Evolutionary conservation across 2,888 invertebrate genomes (phyloP).

Genomic region (Platycnemis pennipes): DNA sequence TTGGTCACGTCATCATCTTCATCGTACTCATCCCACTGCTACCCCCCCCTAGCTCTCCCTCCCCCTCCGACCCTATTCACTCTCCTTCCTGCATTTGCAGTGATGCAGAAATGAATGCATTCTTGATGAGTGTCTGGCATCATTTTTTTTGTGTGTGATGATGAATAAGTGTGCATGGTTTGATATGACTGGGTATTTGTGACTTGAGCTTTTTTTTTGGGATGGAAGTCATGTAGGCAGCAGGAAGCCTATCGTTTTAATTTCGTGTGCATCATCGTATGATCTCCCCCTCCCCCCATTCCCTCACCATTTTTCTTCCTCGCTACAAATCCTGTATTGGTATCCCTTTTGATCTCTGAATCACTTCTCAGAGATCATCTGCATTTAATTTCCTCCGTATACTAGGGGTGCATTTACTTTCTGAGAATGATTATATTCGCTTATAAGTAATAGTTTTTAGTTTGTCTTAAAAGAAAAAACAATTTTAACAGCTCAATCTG

Average conservation of each 20-base stretch:
- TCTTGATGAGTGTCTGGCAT: conserved; percentile 26
- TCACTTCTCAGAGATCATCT: conserved; percentile 51
- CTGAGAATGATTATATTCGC: conserved; percentile 60
- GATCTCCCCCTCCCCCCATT: conserved; percentile 46
- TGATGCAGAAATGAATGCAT: conserved; percentile 32
- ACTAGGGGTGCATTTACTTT: conserved; percentile 62
- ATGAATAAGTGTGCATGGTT: conserved; percentile 21
- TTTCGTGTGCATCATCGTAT: conserved; percentile 15
- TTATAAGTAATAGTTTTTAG: conserved; percentile 57
- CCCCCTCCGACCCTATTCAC: background rate
- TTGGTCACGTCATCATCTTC: background rate
- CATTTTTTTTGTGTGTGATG: conserved; percentile 39
- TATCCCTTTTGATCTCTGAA: background rate
- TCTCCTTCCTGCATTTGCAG: background rate
- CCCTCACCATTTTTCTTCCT: conserved; percentile 39
- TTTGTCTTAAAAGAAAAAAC: conserved; percentile 40
- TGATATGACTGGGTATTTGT: conserved; percentile 47
- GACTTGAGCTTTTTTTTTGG: conserved; percentile 18
- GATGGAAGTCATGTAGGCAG: background rate
- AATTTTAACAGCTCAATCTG: conserved; percentile 24
- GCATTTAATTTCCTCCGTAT: conserved; percentile 60
- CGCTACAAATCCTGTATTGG: conserved; percentile 21
- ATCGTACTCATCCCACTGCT: background rate
- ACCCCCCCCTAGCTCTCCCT: background rate
- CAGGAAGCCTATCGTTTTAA: conserved; percentile 44